These are phyloP conservation scores for Pseudochaenichthys georgianus DNA, from an alignment of 2,797 vertebrate genomes.

Conservation along the genomic window DNA sequence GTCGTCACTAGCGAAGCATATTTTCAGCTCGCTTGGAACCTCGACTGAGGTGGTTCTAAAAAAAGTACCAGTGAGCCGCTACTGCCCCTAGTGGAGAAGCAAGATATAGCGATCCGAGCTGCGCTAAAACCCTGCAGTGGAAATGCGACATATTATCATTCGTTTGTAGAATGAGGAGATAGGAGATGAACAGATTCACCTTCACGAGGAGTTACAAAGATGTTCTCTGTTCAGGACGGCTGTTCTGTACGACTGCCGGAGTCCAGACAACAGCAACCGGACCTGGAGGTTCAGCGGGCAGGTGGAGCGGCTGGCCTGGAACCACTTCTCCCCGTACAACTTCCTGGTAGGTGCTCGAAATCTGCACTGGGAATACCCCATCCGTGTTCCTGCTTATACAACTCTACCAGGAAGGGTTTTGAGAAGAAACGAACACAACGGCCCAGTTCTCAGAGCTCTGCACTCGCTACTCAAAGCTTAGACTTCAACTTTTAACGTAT, in stretches of 20 bases:
- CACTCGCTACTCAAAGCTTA: too few species aligned
- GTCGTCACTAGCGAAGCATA: too few species aligned
- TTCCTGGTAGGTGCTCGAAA: constrained; percentile 87
- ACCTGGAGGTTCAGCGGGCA: constrained; percentile 96
- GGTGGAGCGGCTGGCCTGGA: constrained; percentile 94
- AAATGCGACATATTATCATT: background rate
- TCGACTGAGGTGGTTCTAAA: too few species aligned
- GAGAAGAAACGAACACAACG: too few species aligned
- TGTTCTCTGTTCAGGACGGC: constrained; percentile 84
- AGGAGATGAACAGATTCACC: background rate
- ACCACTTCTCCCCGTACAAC: constrained; percentile 95
- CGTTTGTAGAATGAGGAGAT: background rate
- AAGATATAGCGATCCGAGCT: too few species aligned
- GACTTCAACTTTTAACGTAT: too few species aligned
- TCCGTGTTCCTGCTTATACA: background rate
- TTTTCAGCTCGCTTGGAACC: too few species aligned
- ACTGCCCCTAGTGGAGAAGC: too few species aligned
- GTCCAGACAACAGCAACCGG: constrained; percentile 88
- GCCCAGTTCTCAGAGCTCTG: too few species aligned
- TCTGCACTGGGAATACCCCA: background rate
- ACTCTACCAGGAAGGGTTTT: too few species aligned
- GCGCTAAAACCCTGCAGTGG: too few species aligned
- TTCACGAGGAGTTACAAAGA: background rate
- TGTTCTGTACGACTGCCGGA: constrained; percentile 94
- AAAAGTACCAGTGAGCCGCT: too few species aligned